Evolutionary conservation across 1,140 invertebrate species (phyloP).

Genomic region (Drosophila novamexicana): DNA sequence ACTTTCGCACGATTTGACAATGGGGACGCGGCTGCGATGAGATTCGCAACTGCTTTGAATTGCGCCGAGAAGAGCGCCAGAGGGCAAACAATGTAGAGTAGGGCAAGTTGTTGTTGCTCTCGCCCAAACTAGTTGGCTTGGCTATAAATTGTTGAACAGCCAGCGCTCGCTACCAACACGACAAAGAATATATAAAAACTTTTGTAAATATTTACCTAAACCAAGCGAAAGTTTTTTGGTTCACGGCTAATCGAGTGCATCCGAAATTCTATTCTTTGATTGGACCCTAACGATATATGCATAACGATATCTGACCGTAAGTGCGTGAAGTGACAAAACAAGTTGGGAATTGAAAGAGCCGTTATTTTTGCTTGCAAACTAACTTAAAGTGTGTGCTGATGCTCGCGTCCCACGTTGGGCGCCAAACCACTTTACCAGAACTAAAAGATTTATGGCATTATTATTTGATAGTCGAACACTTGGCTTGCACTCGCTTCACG

Average conservation of each 20-base stretch:
- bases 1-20: conserved; percentile 77
- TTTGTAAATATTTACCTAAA: conserved; percentile 38
- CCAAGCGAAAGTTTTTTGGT: conserved; percentile 4
- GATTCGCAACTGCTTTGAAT: conserved; percentile 33
- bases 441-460: too few relatives aligned
- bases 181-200: conserved; percentile 8
- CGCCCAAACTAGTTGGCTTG: background rate
- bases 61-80: conserved; percentile 13
- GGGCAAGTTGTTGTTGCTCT: conserved; percentile 28
- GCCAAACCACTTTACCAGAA: too few relatives aligned
- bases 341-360: too few relatives aligned
- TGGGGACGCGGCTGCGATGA: conserved; percentile 39
- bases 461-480: too few relatives aligned
- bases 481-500: too few relatives aligned
- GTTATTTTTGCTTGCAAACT: too few relatives aligned
- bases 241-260: background rate
- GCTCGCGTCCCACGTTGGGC: too few relatives aligned
- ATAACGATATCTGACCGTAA: too few relatives aligned
- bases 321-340: too few relatives aligned
- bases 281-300: too few relatives aligned
- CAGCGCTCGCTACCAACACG: background rate
- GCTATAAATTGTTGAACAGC: conserved; percentile 33
- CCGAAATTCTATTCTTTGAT: too few relatives aligned
- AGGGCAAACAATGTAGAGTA: conserved; percentile 28
- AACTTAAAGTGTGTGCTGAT: too few relatives aligned